Conservation (phyloP, 1,140 invertebrate genomes). For the Agrypnia vestita region DNA sequence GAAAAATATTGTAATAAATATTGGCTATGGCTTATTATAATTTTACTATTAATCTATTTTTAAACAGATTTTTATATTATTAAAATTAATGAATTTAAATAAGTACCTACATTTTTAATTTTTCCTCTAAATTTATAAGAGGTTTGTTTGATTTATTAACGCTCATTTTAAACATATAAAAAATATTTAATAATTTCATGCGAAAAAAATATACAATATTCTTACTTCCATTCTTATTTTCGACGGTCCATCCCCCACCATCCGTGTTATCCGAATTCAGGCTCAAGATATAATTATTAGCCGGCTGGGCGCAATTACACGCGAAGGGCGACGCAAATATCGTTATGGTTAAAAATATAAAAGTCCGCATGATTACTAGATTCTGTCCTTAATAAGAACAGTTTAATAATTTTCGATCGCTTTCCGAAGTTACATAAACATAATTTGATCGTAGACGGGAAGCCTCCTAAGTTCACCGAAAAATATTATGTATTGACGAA, state of each 20-base stretch:
- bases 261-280: constrained; percentile 57
- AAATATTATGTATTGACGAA: neutral
- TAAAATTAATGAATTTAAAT: no score
- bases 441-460: neutral
- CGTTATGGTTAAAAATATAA: constrained; percentile 18
- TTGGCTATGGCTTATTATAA: no score
- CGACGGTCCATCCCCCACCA: constrained; percentile 65
- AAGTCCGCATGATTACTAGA: neutral
- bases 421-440: constrained; percentile 1
- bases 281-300: constrained; percentile 50
- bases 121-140: no score
- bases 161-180: no score
- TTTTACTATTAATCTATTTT: no score
- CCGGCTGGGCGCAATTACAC: constrained; percentile 33
- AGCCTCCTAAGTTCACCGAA: constrained; percentile 16
- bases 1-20: no score
- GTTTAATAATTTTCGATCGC: no score
- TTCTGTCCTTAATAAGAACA: neutral
- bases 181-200: neutral
- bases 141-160: no score
- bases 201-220: no score
- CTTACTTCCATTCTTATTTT: constrained; percentile 69
- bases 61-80: no score
- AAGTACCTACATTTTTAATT: no score
- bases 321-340: constrained; percentile 5